These are phyloP conservation scores for Todiramphus saurophagus DNA, from an alignment of 2,113 vertebrate species.

Conservation along the genomic window DNA sequence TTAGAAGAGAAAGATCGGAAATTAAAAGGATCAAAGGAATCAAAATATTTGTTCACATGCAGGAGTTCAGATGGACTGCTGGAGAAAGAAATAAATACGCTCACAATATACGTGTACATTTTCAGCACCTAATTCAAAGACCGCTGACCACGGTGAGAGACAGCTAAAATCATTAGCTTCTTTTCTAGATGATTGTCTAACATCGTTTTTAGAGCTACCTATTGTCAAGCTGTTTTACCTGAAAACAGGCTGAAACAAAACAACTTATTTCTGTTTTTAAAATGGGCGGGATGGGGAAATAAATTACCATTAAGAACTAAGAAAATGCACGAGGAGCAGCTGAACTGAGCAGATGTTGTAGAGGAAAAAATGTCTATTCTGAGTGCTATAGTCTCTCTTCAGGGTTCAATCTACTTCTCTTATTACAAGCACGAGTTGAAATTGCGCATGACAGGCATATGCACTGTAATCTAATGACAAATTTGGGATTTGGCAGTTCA, in stretches of 20 bases:
- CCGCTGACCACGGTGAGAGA: background rate
- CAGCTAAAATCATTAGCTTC: background rate
- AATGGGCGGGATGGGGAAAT: background rate
- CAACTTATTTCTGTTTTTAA: background rate
- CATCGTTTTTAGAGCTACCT: background rate
- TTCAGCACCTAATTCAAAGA: background rate
- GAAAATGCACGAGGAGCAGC: background rate
- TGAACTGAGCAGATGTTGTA: background rate
- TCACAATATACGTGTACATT: background rate
- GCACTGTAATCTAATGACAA: background rate
- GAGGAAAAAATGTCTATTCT: background rate
- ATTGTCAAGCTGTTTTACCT: background rate
- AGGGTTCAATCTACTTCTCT: background rate
- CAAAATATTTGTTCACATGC: conserved; percentile 51
- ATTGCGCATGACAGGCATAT: background rate
- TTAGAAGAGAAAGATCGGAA: conserved; percentile 73
- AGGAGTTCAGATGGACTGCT: conserved; percentile 75
- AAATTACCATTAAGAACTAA: background rate
- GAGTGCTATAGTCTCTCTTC: background rate
- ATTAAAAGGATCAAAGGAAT: conserved; percentile 70
- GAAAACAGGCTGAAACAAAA: background rate
- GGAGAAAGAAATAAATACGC: background rate
- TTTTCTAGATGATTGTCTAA: background rate
- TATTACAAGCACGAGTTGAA: background rate
- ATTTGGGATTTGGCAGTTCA: background rate